Evolutionary conservation across 2,888 invertebrate genomes (phyloP).

Genomic region (Criorhina ranunculi): DNA sequence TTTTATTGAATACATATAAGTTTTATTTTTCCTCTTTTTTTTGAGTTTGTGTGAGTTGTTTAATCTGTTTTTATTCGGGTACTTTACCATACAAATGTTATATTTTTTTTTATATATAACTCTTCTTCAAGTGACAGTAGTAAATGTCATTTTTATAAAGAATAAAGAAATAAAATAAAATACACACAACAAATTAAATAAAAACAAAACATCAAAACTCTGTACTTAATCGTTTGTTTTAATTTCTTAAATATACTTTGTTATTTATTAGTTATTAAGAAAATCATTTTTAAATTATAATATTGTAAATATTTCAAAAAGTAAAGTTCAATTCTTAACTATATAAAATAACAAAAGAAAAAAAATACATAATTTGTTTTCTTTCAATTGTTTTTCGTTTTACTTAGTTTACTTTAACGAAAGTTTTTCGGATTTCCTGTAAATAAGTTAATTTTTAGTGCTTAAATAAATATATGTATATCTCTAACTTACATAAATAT

Average conservation of each 20-base stretch:
- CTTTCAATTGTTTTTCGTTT: slow-evolving; percentile 35
- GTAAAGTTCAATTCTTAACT: slow-evolving; percentile 37
- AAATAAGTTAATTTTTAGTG: slow-evolving; percentile 61
- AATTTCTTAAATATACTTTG: slow-evolving; percentile 38
- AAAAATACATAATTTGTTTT: background rate
- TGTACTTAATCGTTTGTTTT: slow-evolving; percentile 71
- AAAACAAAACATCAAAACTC: too few species aligned
- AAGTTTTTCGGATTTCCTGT: slow-evolving; percentile 61
- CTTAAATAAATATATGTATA: slow-evolving; percentile 52
- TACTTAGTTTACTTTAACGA: slow-evolving; percentile 36
- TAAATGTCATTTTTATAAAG: background rate
- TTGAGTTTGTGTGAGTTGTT: slow-evolving; percentile 57
- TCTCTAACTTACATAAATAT: slow-evolving; percentile 46
- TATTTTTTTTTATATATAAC: slow-evolving; percentile 1
- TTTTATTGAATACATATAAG: background rate
- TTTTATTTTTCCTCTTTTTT: slow-evolving; percentile 6
- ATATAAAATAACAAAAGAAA: slow-evolving; percentile 4
- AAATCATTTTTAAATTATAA: slow-evolving; percentile 36
- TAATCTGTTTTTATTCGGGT: slow-evolving; percentile 47
- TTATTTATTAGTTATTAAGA: slow-evolving; percentile 66
- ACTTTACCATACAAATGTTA: slow-evolving; percentile 6
- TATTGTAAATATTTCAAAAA: slow-evolving; percentile 63
- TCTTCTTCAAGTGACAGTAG: background rate
- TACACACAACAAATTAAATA: background rate
- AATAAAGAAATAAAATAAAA: slow-evolving; percentile 8